Evolutionary conservation across 2,113 vertebrate species (phyloP).

Genomic region (Pedetes capensis): DNA sequence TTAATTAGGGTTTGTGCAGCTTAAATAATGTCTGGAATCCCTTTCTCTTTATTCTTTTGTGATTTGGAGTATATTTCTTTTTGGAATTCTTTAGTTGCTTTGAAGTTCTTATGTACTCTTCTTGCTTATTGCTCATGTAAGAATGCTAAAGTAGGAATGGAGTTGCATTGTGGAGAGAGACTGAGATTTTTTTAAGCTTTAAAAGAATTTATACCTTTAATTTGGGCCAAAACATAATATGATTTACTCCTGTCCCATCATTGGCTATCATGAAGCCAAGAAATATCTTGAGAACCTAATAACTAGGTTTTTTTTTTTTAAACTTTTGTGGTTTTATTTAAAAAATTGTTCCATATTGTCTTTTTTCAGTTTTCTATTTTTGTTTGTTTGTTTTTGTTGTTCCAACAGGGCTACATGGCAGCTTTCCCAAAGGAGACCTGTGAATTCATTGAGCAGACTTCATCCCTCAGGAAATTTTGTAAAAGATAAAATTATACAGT

Average conservation of each 20-base stretch:
- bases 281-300: neutral
- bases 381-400: too few relatives aligned
- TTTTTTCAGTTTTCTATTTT: too few relatives aligned
- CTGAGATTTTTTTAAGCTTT: neutral
- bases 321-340: neutral
- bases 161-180: neutral
- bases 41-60: neutral
- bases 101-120: neutral
- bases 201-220: neutral
- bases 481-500: neutral
- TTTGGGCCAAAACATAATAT: neutral
- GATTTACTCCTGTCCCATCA: neutral
- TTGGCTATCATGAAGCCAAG: neutral
- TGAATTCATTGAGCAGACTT: too few relatives aligned
- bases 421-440: too few relatives aligned
- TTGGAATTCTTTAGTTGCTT: neutral
- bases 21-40: neutral
- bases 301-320: neutral
- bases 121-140: neutral
- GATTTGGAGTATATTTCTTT: neutral
- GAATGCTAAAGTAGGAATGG: neutral
- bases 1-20: neutral
- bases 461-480: neutral
- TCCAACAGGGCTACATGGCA: too few relatives aligned
- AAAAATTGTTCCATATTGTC: too few relatives aligned